Evolutionary conservation across 92 coral and sea anemone genomes (phyloP), one percentile per base, ranked within the genome.

Genomic region (Bergia puertoricense): DNA sequence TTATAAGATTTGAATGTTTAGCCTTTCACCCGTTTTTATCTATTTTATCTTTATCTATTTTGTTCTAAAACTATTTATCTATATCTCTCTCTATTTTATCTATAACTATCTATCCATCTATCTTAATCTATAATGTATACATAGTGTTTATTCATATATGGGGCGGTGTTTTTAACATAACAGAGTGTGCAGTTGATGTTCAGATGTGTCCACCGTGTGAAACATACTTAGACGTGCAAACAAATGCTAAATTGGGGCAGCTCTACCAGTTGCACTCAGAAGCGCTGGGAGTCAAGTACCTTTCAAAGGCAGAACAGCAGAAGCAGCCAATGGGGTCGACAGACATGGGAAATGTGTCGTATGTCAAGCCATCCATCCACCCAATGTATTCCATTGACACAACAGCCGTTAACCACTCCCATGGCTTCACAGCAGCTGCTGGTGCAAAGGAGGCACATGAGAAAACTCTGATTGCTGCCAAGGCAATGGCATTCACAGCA

Each of bases 271-370:
- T 73, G 59, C 94, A 95, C 88, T 96, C 99, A 0, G 94, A 93
- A 68, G 89, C 84, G 0, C 80, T 97, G 66, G 97, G 98, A 5
- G 76, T 95, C 43, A 89, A 89, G 23, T 95, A 89, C 74, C 88
- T 88, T 38, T 86, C 98, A 14, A 88, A 86, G 68, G 94, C 81
- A 48, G 93, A 97, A 73, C 98, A 97, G 80, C 93, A 81, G 16
- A 86, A 85, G 22, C 50, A 76, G 30, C 69, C 93, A 39, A 89
- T 91, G 42, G 99, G 99, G 14, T 97, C 99, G 22, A 97, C 99
- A 39, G 99, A 97, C 89, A 97, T 97, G 99, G 99, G 99, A 20
- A 97, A 97, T 90, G 99, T 97, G 79, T 97, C 99, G 0, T 96
- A 95, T 30, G 79, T 97, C 20, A 95, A 93, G 82, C 99, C 99